Percentiles rank a stretch among this genome's conserved stretches.
These are phyloP conservation scores for Rhogogaster chlorosoma DNA, from an alignment of 2,888 invertebrate species.

Conservation along the genomic window DNA sequence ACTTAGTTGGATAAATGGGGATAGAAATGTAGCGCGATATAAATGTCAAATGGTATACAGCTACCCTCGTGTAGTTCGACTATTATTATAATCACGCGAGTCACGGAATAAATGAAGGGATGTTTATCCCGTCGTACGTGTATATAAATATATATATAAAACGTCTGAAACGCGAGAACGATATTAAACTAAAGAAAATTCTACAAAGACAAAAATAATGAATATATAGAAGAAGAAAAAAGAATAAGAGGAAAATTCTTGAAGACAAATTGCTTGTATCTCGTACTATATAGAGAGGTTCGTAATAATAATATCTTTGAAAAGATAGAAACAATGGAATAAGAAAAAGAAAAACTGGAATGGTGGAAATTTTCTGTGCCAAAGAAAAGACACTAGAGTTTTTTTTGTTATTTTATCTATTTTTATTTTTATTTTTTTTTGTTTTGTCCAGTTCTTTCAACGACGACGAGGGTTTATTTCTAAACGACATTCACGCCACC, in stretches of 20 bases:
- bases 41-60: not conserved
- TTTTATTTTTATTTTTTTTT: not conserved
- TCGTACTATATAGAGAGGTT: not conserved
- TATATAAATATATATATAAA: not conserved
- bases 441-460: not conserved
- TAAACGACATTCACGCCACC: conserved; percentile 32
- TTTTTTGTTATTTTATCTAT: too few species aligned
- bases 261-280: not conserved
- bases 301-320: not conserved
- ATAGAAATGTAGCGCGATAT: not conserved
- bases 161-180: not conserved
- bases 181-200: not conserved
- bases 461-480: not conserved
- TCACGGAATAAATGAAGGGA: not conserved
- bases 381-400: not conserved
- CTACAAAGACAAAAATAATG: not conserved
- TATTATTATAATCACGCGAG: not conserved
- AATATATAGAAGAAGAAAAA: not conserved
- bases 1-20: not conserved
- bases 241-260: not conserved
- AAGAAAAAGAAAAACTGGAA: not conserved
- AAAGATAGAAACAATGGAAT: not conserved
- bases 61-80: not conserved
- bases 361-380: not conserved
- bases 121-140: not conserved